Evolutionary conservation across 2,797 vertebrate genomes (phyloP), one percentile per base, ranked within the genome.

Genomic region (Coluber constrictor): DNA sequence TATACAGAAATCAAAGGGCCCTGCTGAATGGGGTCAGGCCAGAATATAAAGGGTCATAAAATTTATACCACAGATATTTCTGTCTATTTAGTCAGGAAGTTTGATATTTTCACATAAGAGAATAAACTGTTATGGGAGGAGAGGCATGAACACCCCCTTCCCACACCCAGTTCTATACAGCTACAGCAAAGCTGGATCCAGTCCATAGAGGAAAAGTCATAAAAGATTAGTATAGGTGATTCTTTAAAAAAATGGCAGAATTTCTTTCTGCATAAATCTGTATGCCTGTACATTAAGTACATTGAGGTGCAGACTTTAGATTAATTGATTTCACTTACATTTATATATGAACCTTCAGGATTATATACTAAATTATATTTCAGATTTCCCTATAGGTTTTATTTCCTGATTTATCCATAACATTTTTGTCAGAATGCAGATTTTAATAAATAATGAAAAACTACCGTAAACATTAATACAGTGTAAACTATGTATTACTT

Each of bases 391-490:
- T 89, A 32, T 87, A 25, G 0, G 57, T 91, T 86, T 32, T 20
- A 9, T 93, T 90, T 93, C 90, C 66, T 60, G n/a, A 3, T 89
- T 92, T 89, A 91, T 47, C 2, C 57, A 12, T 86, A 86, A 51
- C 16, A 83, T 63, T 51, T 43, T 89, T 47, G 23, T 47, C 55
- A 43, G 20, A 70, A 83, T 91, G 16, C 70, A 83, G 4, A 47
- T 23, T 27, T 10, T 79, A 90, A 74, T 27, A 32, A 63, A 57
- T 20, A 79, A 79, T 56, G 20, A 90, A 18, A 74, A 27, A 56
- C n/a, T 55, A 13, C 2, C 16, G 32, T 20, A 89, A 63, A 89
- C 18, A 55, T 55, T 55, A 55, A 55, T 55, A 55, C 2, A 55
- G 1, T 70, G 60, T 25, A 66, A 89, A 89, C 15, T 54, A n/a